Percentiles rank a stretch among this genome's conserved stretches.
phyloP scores from a whole-genome alignment of 2,113 vertebrate species.

The Electrona antarctica region DNA sequence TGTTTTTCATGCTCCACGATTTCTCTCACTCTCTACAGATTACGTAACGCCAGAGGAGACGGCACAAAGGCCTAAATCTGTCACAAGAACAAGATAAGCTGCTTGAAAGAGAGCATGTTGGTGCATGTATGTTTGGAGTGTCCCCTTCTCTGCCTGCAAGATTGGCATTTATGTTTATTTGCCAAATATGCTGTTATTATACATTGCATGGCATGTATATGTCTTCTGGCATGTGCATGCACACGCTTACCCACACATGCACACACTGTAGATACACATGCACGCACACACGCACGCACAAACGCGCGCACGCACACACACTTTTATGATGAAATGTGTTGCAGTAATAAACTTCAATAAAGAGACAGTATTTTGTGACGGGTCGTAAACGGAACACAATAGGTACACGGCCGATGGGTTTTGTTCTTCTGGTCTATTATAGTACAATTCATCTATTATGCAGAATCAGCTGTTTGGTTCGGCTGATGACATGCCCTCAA shows the following conservation, averaged over 20 bases:
- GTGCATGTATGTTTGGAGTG: conserved; percentile 31
- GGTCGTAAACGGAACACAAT: conserved; percentile 45
- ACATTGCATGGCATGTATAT: no score
- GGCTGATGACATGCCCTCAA: conserved; percentile 30
- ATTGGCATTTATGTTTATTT: conserved; percentile 13
- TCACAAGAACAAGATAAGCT: conserved; percentile 69
- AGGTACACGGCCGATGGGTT: conserved; percentile 20
- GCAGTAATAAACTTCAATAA: conserved; percentile 14
- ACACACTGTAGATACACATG: no score
- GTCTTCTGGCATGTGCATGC: no score
- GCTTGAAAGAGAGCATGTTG: conserved; percentile 28
- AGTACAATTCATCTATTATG: conserved; percentile 24
- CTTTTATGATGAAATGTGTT: conserved; percentile 1
- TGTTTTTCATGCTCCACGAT: conserved; percentile 58
- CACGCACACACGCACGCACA: no score
- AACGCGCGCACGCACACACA: no score
- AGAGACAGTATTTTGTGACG: conserved; percentile 19
- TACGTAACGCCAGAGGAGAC: conserved; percentile 67
- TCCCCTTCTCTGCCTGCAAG: conserved; percentile 12
- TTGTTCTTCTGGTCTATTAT: conserved; percentile 21
- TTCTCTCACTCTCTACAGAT: conserved; percentile 64
- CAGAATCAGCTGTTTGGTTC: conserved; percentile 35
- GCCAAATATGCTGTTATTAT: background rate
- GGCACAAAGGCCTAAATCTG: conserved; percentile 56
- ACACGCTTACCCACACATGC: no score